Percentiles rank a stretch among this genome's conserved stretches.
Conservation (phyloP, 2,888 invertebrate species). For the Nipponacmea schrenckii region DNA sequence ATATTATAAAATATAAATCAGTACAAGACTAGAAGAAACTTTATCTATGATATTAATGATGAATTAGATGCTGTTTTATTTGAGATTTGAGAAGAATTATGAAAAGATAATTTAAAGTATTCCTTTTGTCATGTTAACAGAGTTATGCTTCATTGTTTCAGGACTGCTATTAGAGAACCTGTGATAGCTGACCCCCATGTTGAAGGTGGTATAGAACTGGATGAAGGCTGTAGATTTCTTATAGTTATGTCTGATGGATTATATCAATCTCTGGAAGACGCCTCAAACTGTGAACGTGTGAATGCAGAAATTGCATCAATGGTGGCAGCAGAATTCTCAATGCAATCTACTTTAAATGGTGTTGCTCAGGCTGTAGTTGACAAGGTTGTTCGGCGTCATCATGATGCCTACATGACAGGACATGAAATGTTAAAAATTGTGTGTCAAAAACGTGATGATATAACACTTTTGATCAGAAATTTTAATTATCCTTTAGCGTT, state of each 20-base stretch:
- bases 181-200: slow-evolving; percentile 83
- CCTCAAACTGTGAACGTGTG: slow-evolving; percentile 80
- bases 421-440: slow-evolving; percentile 45
- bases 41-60: background rate
- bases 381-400: slow-evolving; percentile 84
- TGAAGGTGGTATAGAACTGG: slow-evolving; percentile 82
- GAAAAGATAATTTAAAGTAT: too few relatives aligned
- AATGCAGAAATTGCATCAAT: slow-evolving; percentile 62
- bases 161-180: slow-evolving; percentile 79
- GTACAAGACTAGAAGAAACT: too few relatives aligned
- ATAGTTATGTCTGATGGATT: slow-evolving; percentile 87
- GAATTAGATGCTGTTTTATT: background rate
- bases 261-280: slow-evolving; percentile 85
- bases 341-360: slow-evolving; percentile 81
- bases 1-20: too few relatives aligned
- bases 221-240: slow-evolving; percentile 83
- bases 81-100: too few relatives aligned
- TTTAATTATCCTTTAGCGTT: slow-evolving; percentile 83
- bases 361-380: slow-evolving; percentile 89
- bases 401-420: slow-evolving; percentile 77
- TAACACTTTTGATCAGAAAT: slow-evolving; percentile 85
- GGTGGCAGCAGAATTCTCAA: slow-evolving; percentile 73
- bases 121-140: too few relatives aligned
- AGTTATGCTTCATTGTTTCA: slow-evolving; percentile 34
- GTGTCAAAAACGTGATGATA: slow-evolving; percentile 79